Percentiles rank a stretch among this genome's conserved stretches.
Evolutionary conservation across 2,888 invertebrate species (phyloP).

Genomic region (Phlogophora meticulosa): DNA sequence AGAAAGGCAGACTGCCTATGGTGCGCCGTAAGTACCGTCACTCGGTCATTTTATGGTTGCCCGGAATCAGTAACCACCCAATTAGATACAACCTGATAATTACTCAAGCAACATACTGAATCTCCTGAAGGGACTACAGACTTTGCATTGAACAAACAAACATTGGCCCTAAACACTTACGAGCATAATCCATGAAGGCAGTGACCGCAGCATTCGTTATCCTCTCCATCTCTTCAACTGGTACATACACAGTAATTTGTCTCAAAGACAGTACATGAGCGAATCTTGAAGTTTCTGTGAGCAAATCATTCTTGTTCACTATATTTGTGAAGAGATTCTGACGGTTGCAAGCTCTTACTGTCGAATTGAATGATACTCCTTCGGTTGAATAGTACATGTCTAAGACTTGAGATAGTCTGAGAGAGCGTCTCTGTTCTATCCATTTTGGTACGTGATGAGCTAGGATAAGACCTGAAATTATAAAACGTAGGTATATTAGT

Average conservation of each 20-base stretch:
- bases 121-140: background rate
- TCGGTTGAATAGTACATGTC: slow-evolving; percentile 93
- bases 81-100: background rate
- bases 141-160: background rate
- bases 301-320: slow-evolving; percentile 80
- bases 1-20: no score
- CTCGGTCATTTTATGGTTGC: background rate
- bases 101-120: background rate
- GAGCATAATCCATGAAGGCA: slow-evolving; percentile 88
- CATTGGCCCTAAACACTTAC: slow-evolving; percentile 78
- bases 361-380: slow-evolving; percentile 90
- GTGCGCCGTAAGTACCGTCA: background rate
- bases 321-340: slow-evolving; percentile 84
- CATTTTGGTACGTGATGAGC: slow-evolving; percentile 88
- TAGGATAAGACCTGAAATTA: slow-evolving; percentile 89
- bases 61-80: background rate
- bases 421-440: slow-evolving; percentile 86
- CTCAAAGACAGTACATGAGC: slow-evolving; percentile 84
- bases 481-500: background rate
- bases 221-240: slow-evolving; percentile 84
- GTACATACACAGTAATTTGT: slow-evolving; percentile 85
- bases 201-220: slow-evolving; percentile 86
- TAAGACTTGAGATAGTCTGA: slow-evolving; percentile 92
- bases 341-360: slow-evolving; percentile 91
- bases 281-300: slow-evolving; percentile 83